Evolutionary conservation across 92 coral and sea anemone species (phyloP).

Genomic region (Phenganax stokvisi): DNA sequence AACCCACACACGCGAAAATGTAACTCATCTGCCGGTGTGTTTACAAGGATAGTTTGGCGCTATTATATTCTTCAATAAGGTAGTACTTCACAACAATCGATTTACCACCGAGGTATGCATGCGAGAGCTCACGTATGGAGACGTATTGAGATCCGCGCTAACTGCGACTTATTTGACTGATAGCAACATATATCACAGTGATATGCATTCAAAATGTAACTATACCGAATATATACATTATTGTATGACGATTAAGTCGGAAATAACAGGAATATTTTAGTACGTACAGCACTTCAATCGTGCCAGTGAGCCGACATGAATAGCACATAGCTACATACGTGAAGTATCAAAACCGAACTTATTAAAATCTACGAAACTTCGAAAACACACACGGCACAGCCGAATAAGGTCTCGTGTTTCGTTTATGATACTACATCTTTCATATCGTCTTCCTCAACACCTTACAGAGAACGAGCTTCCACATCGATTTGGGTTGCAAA

Average conservation of each 20-base stretch:
- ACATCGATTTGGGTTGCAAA: not conserved
- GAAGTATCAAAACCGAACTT: not conserved
- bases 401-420: not conserved
- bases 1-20: not conserved
- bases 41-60: too few species aligned
- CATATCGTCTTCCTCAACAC: not conserved
- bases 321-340: not conserved
- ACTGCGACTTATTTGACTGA: slow-evolving; percentile 1
- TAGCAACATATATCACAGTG: not conserved
- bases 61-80: not conserved
- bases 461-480: not conserved
- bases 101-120: not conserved
- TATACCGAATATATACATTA: not conserved
- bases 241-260: not conserved
- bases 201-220: not conserved
- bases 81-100: not conserved
- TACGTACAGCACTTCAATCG: not conserved
- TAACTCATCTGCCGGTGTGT: too few species aligned
- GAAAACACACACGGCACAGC: not conserved
- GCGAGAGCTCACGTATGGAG: not conserved
- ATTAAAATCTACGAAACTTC: not conserved
- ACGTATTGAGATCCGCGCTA: not conserved
- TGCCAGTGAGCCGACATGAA: not conserved
- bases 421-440: not conserved
- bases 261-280: not conserved